Base-by-base conservation (phyloP, 2,113 vertebrate species). In the Gulo gulo region DNA sequence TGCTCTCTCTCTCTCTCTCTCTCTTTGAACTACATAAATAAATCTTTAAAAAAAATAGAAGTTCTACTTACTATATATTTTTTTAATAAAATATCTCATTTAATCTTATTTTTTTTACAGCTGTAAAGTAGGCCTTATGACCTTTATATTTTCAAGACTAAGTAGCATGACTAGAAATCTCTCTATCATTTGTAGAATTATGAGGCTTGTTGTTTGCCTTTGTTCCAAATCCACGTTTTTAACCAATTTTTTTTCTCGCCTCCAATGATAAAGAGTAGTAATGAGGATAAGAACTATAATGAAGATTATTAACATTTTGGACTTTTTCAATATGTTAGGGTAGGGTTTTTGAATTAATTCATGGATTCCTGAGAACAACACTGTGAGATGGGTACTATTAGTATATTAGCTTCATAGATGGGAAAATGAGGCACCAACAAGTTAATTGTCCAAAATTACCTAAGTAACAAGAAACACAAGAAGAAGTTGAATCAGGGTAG, bases 21-120 rank as follows among this genome's bases (percentile, higher is more conserved):
- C 63, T 34, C 31, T 34, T 31, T 34, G 14, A 69, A 69, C 67
- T 36, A 67, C 11, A 67, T 67, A 69, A 36, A 69, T n/a, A 69
- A n/a, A 69, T n/a, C 67, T 69, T 69, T 4, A 69, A 69, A 69
- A 69, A 76, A 73, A 88, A n/a, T 31, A 87, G 50, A 73, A 90
- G 29, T 88, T 94, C 4, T n/a, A 52, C 18, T 67, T 96, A 63
- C 96, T 93, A 65, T 96, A 91, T 85, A 97, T 98, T 98, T 97
- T 45, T 85, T 92, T 65, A 87, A 87, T 80, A 97, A 93, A 96
- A 94, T 94, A 65, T 59, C 82, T 78, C 34, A 84, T 79, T 93
- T 98, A 98, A 97, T 97, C 88, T 96, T 67, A 93, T 94, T 50
- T 94, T 79, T 29, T 81, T 29, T 6, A 96, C 39, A 98, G 96